A percentile compares a stretch with the other conserved stretches of the same genome.
Conservation (phyloP, 2,797 vertebrate species). For the Australoheros facetus region DNA sequence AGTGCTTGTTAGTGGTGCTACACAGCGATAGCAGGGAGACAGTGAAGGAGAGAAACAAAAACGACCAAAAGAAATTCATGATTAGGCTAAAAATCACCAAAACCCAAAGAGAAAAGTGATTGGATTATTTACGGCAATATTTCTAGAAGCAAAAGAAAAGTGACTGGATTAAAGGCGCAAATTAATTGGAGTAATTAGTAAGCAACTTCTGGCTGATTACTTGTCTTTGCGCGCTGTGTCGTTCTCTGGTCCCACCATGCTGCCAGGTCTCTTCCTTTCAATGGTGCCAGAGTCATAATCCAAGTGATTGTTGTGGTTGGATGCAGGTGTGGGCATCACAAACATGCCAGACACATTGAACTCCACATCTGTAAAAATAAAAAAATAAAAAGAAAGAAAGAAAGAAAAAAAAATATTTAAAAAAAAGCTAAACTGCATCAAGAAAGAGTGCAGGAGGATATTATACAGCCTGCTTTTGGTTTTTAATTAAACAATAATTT, state of each 20-base stretch:
- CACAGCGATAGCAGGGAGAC: constrained; percentile 74
- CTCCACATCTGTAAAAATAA: constrained; percentile 86
- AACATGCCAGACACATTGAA: constrained; percentile 97
- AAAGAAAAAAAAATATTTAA: not conserved
- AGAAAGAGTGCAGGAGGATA: not conserved
- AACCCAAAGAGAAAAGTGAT: constrained; percentile 8
- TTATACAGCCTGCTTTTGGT: not conserved
- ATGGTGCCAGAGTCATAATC: constrained; percentile 86
- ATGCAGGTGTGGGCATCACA: constrained; percentile 84
- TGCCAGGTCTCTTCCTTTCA: constrained; percentile 93
- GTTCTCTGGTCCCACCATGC: constrained; percentile 89
- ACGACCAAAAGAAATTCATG: constrained; percentile 60
- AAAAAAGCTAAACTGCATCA: not conserved
- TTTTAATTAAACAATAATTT: not conserved
- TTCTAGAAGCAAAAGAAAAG: constrained; percentile 21
- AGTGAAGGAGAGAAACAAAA: constrained; percentile 46
- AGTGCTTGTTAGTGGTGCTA: constrained; percentile 96
- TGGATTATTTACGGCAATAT: not conserved
- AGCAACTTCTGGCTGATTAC: constrained; percentile 68
- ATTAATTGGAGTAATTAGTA: not conserved
- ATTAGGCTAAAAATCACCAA: constrained; percentile 59
- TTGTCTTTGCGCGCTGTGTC: constrained; percentile 91
- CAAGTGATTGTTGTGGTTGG: constrained; percentile 87
- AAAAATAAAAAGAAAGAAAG: not conserved
- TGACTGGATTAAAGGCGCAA: constrained; percentile 24